Evolutionary conservation across 2,888 invertebrate species (phyloP).

Genomic region (Erebia palarica): DNA sequence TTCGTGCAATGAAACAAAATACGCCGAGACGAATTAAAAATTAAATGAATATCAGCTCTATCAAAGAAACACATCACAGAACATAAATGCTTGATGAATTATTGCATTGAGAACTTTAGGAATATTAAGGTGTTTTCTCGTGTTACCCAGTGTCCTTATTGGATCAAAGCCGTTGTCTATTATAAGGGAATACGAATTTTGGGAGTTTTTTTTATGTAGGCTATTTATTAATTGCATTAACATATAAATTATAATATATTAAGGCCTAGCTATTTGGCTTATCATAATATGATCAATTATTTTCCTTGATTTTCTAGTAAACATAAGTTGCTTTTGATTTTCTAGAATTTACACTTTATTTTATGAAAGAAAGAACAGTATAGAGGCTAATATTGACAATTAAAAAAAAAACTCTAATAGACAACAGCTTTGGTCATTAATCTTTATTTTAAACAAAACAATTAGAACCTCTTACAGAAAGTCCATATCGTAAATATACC

Average conservation of each 20-base stretch:
- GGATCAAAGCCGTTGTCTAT: not conserved
- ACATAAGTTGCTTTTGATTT: too few species aligned
- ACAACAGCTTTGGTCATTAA: not conserved
- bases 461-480: not conserved
- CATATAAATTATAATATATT: too few species aligned
- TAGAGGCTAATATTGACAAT: not conserved
- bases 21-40: slow-evolving; percentile 23
- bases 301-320: too few species aligned
- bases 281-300: too few species aligned
- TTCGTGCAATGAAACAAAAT: slow-evolving; percentile 2
- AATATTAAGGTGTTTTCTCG: not conserved
- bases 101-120: not conserved
- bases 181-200: not conserved
- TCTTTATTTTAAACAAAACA: not conserved
- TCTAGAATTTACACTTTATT: too few species aligned
- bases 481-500: not conserved
- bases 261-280: too few species aligned
- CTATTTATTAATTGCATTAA: too few species aligned
- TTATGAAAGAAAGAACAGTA: too few species aligned
- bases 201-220: too few species aligned
- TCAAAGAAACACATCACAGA: slow-evolving; percentile 14
- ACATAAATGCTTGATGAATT: not conserved
- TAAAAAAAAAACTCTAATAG: not conserved
- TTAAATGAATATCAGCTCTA: not conserved
- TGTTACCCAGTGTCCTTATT: not conserved